Conservation (phyloP, 2,888 invertebrate genomes). For the Cheilosia vernalis region DNA sequence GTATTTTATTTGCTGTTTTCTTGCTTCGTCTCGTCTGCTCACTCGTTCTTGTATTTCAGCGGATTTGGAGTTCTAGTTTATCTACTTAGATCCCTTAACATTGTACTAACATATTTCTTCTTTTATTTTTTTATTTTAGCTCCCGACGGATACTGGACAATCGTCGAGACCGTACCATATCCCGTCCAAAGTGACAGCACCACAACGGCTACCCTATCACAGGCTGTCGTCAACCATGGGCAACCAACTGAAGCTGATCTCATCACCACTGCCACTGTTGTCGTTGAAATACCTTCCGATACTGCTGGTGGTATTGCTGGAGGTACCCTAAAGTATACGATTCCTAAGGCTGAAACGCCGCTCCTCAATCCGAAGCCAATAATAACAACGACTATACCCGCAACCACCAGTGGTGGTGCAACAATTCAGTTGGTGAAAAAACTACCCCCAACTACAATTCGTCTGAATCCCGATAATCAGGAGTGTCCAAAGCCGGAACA, state of each 20-base stretch:
- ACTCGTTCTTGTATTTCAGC: slow-evolving; percentile 32
- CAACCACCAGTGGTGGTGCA: slow-evolving; percentile 77
- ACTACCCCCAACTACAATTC: slow-evolving; percentile 18
- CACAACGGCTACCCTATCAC: slow-evolving; percentile 69
- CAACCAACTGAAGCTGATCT: slow-evolving; percentile 75
- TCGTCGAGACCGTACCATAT: slow-evolving; percentile 82
- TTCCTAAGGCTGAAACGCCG: slow-evolving; percentile 77
- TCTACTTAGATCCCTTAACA: neutral
- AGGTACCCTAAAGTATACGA: slow-evolving; percentile 81
- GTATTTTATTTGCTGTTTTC: slow-evolving; percentile 40
- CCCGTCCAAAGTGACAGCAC: slow-evolving; percentile 78
- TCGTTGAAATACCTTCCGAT: slow-evolving; percentile 81
- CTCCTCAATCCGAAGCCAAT: slow-evolving; percentile 65
- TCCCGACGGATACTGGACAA: slow-evolving; percentile 82
- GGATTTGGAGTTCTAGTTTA: slow-evolving; percentile 3
- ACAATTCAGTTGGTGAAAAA: slow-evolving; percentile 82
- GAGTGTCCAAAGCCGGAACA: slow-evolving; percentile 8
- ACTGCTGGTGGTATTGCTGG: slow-evolving; percentile 79
- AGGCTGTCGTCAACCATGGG: slow-evolving; percentile 58
- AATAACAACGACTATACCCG: slow-evolving; percentile 67
- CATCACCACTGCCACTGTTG: slow-evolving; percentile 81
- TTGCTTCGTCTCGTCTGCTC: slow-evolving; percentile 17
- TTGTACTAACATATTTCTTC: slow-evolving; percentile 21
- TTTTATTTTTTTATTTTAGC: slow-evolving; percentile 75
- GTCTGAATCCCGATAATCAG: slow-evolving; percentile 11